A percentile compares a stretch with the other conserved stretches of the same genome.
Conservation (phyloP, 2,888 invertebrate genomes). For the Orchestes rusci region DNA sequence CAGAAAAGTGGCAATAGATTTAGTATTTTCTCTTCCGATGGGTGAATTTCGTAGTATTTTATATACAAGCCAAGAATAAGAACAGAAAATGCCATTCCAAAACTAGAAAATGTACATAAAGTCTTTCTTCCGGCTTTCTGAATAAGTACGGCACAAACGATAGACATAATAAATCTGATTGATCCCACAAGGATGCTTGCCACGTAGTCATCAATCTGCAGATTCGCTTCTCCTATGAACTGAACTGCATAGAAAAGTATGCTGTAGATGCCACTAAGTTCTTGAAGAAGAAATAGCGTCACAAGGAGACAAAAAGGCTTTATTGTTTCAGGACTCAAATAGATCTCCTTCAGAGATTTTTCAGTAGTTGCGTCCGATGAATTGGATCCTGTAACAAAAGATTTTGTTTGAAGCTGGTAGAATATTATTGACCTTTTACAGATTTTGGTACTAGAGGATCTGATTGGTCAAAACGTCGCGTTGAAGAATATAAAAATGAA, state of each 20-base stretch:
- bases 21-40: constrained; percentile 31
- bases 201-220: constrained; percentile 56
- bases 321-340: constrained; percentile 50
- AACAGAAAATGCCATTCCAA: constrained; percentile 59
- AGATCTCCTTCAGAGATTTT: constrained; percentile 32
- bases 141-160: constrained; percentile 59
- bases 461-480: no score
- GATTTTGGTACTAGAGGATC: no score
- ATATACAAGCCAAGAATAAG: constrained; percentile 39
- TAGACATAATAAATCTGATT: constrained; percentile 54
- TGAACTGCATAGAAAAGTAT: constrained; percentile 66
- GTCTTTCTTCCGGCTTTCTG: constrained; percentile 56
- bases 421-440: no score
- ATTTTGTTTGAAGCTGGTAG: no score
- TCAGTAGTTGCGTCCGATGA: constrained; percentile 1
- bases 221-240: constrained; percentile 61
- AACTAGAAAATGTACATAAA: constrained; percentile 57
- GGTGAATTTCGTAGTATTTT: constrained; percentile 39
- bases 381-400: no score
- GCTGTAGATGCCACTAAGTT: constrained; percentile 65
- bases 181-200: constrained; percentile 64
- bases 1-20: constrained; percentile 51
- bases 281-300: constrained; percentile 62
- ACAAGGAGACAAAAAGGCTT: constrained; percentile 59
- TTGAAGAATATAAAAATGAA: no score